Evolutionary conservation across 1,140 invertebrate genomes (phyloP), one percentile per base, ranked within the genome.

Genomic region (Alviniconcha marisindica): DNA sequence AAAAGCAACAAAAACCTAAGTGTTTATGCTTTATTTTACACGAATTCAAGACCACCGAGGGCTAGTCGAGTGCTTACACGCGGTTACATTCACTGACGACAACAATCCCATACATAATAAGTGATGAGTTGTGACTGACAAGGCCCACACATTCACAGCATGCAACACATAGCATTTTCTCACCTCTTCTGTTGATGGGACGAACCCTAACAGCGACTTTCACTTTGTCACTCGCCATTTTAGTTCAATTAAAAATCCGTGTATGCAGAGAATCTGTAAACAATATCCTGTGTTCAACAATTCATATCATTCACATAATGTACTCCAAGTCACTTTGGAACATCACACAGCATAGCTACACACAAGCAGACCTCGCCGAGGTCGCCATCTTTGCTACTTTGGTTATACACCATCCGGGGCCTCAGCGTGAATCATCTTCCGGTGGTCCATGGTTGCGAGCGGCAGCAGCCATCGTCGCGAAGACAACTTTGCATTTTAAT

Each of bases 401-500:
- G 28, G 60, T 31, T 31, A 63, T 63, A 24, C 60, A 63, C 60
- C 60, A 63, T 63, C 60, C 60, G 60, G 60, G 60, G 7, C 60
- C 60, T 31, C 21, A n/a, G 60, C 60, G 60, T 63, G 60, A 63
- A 63, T 63, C 60, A 63, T 63, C 60, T 63, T 63, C 60, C 60
- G 60, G 60, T 63, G 24, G 60, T 31, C 28, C 60, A 48, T 48
- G 44, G 60, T 63, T 63, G 60, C 60, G 60, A 63, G 60, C 60
- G 4, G 60, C 60, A 63, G 60, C 60, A 63, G 60, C 10, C 60
- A 63, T 7, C 60, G 60, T 63, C 60, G 60, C 60, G 60, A 63
- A 63, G 60, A 63, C 60, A 63, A 63, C 60, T 63, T 63, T 31
- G 60, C 60, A 63, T 63, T 63, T 63, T 63, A 63, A 63, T 63